These are phyloP conservation scores for Meganola albula DNA, from an alignment of 2,888 invertebrate genomes.

Conservation along the genomic window DNA sequence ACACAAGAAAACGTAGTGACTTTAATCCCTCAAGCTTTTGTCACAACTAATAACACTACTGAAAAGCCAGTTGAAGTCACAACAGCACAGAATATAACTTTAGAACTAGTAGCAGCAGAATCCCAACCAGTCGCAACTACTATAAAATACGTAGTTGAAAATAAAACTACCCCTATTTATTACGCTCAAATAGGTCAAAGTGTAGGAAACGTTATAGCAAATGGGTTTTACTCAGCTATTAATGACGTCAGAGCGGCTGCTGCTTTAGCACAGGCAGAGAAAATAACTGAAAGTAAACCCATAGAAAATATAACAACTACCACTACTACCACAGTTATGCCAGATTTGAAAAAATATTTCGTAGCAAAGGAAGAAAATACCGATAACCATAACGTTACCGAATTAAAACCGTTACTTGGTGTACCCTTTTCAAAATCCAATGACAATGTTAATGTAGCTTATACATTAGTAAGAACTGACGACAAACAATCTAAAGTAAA, in stretches of 20 bases:
- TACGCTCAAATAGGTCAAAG: slow-evolving; percentile 68
- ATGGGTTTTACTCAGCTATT: slow-evolving; percentile 76
- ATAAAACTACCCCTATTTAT: slow-evolving; percentile 59
- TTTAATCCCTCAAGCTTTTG: slow-evolving; percentile 45
- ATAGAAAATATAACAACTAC: slow-evolving; percentile 33
- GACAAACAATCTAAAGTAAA: slow-evolving; percentile 49
- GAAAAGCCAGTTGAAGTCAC: slow-evolving; percentile 42
- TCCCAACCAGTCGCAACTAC: slow-evolving; percentile 51
- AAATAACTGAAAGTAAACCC: slow-evolving; percentile 61
- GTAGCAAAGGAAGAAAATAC: slow-evolving; percentile 40
- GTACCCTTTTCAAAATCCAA: slow-evolving; percentile 54
- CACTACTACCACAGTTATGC: slow-evolving; percentile 30
- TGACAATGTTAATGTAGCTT: slow-evolving; percentile 58
- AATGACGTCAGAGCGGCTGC: slow-evolving; percentile 81
- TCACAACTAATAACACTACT: slow-evolving; percentile 44
- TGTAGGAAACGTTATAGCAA: slow-evolving; percentile 53
- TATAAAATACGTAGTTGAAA: slow-evolving; percentile 48
- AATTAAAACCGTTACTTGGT: slow-evolving; percentile 51
- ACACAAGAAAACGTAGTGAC: slow-evolving; percentile 54
- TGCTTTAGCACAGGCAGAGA: slow-evolving; percentile 77
- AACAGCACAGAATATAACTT: slow-evolving; percentile 43
- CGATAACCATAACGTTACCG: slow-evolving; percentile 38
- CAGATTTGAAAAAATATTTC: slow-evolving; percentile 42
- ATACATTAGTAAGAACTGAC: slow-evolving; percentile 52
- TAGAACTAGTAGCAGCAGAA: slow-evolving; percentile 41